A percentile compares a stretch with the other conserved stretches of the same genome.
phyloP scores from a whole-genome alignment of 2,888 invertebrate species.

The Alitta virens region DNA sequence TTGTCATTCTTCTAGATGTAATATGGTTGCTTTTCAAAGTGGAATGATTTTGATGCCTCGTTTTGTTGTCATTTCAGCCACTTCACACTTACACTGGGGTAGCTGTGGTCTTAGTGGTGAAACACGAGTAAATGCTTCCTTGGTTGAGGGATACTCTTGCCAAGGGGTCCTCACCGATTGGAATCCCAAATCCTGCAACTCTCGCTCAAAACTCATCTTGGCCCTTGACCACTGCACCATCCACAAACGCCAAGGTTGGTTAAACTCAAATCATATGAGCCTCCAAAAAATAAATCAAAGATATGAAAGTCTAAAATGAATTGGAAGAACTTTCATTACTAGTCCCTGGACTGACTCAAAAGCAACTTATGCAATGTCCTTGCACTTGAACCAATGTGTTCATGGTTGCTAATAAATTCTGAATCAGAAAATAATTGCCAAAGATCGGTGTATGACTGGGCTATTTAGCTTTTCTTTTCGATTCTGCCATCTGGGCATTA shows the following conservation, averaged over 20 bases:
- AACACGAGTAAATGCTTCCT: constrained; percentile 15
- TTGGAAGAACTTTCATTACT: no score
- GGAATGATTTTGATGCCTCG: no score
- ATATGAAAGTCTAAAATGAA: no score
- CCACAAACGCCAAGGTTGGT: constrained; percentile 2
- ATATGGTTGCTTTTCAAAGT: neutral
- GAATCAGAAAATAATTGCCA: no score
- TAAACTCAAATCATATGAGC: neutral
- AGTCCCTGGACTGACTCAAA: no score
- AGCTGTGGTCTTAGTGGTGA: constrained; percentile 19
- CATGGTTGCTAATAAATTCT: no score
- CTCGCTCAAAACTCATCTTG: constrained; percentile 15
- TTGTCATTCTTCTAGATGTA: neutral
- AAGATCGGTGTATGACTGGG: no score
- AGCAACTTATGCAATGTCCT: no score
- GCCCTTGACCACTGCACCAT: constrained; percentile 6
- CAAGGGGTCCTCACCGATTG: constrained; percentile 18
- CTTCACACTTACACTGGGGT: constrained; percentile 11
- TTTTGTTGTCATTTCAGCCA: neutral
- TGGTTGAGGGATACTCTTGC: constrained; percentile 9
- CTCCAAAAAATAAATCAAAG: no score
- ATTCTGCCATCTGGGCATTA: no score
- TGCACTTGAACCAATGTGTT: no score
- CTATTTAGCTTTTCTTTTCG: no score
- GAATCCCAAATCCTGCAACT: constrained; percentile 15